Evolutionary conservation across 2,113 vertebrate genomes (phyloP).

Genomic region (Nyctereutes procyonoides): DNA sequence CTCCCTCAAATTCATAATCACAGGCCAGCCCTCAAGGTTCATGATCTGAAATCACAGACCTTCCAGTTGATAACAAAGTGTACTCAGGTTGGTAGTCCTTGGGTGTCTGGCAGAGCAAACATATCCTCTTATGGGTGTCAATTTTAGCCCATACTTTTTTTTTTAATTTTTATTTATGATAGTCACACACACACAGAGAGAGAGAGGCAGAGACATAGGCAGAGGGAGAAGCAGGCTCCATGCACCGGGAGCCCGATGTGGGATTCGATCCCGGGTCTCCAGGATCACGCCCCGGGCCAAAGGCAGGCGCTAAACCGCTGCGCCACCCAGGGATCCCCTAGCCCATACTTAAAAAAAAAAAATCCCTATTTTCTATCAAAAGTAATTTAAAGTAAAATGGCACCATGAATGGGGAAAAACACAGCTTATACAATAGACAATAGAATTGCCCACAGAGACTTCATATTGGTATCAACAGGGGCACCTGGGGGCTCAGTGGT

Average conservation of each 20-base stretch:
- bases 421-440: not conserved
- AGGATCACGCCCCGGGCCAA: too few relatives aligned
- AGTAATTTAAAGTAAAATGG: not conserved
- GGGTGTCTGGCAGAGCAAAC: not conserved
- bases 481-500: too few relatives aligned
- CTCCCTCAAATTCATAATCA: not conserved
- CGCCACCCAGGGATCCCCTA: too few relatives aligned
- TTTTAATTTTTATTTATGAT: too few relatives aligned
- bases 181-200: too few relatives aligned
- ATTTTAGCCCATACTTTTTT: not conserved
- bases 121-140: not conserved
- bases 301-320: too few relatives aligned
- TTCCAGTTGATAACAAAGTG: not conserved
- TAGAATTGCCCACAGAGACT: not conserved
- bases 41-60: not conserved
- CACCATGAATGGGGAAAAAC: not conserved
- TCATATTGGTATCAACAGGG: not conserved
- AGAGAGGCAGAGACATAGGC: too few relatives aligned
- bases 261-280: too few relatives aligned
- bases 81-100: not conserved
- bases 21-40: not conserved
- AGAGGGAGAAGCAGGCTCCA: too few relatives aligned
- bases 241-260: too few relatives aligned
- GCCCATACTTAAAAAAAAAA: not conserved
- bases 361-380: conserved; percentile 11